phyloP scores from a whole-genome alignment of 2,888 invertebrate genomes.

The Cyaniris semiargus region DNA sequence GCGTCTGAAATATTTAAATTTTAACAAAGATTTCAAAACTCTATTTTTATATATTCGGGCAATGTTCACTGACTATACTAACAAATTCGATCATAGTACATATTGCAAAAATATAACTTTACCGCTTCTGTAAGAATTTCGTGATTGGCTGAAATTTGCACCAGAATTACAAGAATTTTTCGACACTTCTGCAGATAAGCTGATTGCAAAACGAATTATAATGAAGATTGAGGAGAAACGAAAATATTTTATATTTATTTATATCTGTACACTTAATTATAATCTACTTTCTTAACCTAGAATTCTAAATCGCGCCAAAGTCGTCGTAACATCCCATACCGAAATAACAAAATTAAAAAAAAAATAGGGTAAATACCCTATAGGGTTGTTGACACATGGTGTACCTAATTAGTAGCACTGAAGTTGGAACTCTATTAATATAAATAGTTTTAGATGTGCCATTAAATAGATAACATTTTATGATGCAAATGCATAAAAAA shows the following conservation, averaged over 20 bases:
- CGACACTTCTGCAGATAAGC: not conserved
- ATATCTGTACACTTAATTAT: slow-evolving; percentile 37
- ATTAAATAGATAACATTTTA: not conserved
- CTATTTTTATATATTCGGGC: not conserved
- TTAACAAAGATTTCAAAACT: not conserved
- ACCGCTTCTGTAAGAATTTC: not conserved
- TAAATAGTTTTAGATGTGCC: not conserved
- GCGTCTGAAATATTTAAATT: not conserved
- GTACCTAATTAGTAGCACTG: not conserved
- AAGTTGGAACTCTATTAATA: not conserved
- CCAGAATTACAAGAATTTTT: not conserved
- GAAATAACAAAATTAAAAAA: slow-evolving; percentile 15
- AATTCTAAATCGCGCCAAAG: slow-evolving; percentile 39
- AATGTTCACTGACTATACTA: not conserved
- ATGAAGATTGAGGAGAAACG: not conserved
- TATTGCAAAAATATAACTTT: not conserved
- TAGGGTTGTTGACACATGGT: not conserved
- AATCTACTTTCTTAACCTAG: slow-evolving; percentile 37
- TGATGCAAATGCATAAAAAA: no score
- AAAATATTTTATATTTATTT: slow-evolving; percentile 22
- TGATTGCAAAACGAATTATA: not conserved
- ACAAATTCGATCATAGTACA: not conserved
- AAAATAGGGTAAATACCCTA: slow-evolving; percentile 20
- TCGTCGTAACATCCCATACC: slow-evolving; percentile 35
- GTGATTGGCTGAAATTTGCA: not conserved